A percentile compares a stretch with the other conserved stretches of the same genome.
Evolutionary conservation across 2,888 invertebrate genomes (phyloP).

Genomic region (Cheiracanthium punctorium): DNA sequence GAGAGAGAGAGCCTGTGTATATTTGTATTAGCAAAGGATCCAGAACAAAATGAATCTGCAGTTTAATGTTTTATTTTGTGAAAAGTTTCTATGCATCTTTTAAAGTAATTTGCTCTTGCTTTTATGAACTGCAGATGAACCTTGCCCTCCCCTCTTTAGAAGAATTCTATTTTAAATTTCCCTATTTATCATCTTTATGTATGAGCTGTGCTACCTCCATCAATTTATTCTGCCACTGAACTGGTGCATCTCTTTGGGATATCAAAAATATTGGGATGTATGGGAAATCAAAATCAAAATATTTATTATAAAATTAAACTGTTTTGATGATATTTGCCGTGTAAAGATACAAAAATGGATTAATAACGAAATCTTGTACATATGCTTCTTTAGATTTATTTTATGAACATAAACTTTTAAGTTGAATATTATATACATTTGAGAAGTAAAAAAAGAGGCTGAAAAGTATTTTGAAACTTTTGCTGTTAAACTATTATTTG

Average conservation of each 20-base stretch:
- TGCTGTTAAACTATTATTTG: not conserved
- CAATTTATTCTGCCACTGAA: not conserved
- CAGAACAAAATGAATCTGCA: no score
- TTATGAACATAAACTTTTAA: not conserved
- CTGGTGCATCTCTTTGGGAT: not conserved
- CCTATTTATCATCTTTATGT: no score
- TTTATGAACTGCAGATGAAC: no score
- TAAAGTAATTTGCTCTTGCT: no score
- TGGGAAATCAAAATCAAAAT: conserved; percentile 17
- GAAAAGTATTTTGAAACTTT: not conserved
- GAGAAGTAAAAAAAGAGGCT: not conserved
- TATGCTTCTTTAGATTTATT: not conserved
- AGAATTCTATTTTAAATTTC: no score
- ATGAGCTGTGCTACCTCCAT: not conserved
- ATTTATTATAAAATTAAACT: conserved; percentile 2
- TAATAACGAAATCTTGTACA: not conserved
- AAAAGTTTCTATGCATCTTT: no score
- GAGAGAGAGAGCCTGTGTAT: no score
- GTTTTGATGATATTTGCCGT: not conserved
- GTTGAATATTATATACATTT: no score
- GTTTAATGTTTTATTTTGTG: no score
- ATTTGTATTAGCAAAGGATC: no score
- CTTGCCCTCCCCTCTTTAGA: no score
- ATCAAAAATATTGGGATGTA: not conserved
- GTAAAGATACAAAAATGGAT: not conserved